phyloP scores from a whole-genome alignment of 2,797 vertebrate genomes.

The Oceanodroma leucorhoa region DNA sequence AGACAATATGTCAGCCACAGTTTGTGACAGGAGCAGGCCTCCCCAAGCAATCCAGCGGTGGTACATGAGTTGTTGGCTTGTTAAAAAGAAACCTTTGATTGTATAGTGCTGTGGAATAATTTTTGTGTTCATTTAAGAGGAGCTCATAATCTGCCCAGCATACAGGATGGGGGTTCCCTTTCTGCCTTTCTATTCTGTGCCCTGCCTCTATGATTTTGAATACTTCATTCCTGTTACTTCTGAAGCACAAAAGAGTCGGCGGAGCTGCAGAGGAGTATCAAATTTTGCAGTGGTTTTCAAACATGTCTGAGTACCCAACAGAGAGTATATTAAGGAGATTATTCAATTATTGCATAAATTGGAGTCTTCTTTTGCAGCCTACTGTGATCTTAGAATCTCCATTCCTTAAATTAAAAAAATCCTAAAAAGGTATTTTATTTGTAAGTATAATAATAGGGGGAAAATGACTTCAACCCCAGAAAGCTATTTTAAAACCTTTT shows the following conservation, averaged over 20 bases:
- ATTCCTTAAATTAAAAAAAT: background rate
- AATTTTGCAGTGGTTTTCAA: background rate
- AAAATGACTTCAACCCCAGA: background rate
- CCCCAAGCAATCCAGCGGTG: background rate
- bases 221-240: background rate
- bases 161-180: background rate
- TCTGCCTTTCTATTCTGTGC: background rate
- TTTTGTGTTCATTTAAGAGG: background rate
- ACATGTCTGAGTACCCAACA: background rate
- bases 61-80: background rate
- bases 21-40: background rate
- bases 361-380: background rate
- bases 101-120: background rate
- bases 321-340: conserved; percentile 1
- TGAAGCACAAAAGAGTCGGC: background rate
- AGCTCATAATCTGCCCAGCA: background rate
- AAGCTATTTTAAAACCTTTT: conserved; percentile 22
- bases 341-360: conserved; percentile 33
- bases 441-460: background rate
- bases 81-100: background rate
- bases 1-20: background rate
- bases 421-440: background rate
- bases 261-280: background rate
- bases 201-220: background rate
- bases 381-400: background rate